A percentile compares a stretch with the other conserved stretches of the same genome.
phyloP scores from a whole-genome alignment of 2,797 vertebrate species.

The Gymnopithys bicolor region DNA sequence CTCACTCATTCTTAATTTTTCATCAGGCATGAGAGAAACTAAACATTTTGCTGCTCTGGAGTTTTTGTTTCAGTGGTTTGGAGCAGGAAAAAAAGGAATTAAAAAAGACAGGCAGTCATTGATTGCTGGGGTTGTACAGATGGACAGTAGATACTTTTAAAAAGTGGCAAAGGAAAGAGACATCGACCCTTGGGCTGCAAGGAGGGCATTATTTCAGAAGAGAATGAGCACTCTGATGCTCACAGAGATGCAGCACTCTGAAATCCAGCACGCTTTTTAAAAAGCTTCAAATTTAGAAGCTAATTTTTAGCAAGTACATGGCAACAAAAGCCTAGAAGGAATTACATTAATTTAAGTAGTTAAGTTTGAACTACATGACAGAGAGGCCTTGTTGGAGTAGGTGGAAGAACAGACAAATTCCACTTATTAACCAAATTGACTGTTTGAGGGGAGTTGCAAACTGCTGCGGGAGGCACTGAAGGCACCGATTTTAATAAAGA shows the following conservation, averaged over 20 bases:
- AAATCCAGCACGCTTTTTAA: neutral
- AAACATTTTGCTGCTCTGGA: neutral
- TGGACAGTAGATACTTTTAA: neutral
- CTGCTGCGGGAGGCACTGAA: neutral
- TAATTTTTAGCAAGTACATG: neutral
- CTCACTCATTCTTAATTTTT: neutral
- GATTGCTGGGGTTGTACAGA: neutral
- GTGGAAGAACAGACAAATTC: neutral
- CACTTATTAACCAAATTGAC: neutral
- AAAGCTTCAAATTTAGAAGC: neutral
- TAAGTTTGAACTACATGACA: neutral
- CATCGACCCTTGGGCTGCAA: neutral
- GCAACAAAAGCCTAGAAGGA: constrained; percentile 19
- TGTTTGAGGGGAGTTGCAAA: neutral
- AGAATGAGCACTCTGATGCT: neutral
- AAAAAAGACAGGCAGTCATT: neutral
- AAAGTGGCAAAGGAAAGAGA: neutral
- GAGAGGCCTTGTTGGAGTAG: neutral
- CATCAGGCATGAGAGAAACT: neutral
- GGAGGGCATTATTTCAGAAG: neutral
- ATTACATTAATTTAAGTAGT: neutral
- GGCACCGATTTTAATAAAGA: neutral
- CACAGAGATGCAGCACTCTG: neutral
- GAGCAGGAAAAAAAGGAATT: too few relatives aligned
- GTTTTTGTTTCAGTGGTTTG: neutral